Percentiles rank a stretch among this genome's conserved stretches.
Conservation (phyloP, 2,888 invertebrate species). For the Spialia ferax region DNA sequence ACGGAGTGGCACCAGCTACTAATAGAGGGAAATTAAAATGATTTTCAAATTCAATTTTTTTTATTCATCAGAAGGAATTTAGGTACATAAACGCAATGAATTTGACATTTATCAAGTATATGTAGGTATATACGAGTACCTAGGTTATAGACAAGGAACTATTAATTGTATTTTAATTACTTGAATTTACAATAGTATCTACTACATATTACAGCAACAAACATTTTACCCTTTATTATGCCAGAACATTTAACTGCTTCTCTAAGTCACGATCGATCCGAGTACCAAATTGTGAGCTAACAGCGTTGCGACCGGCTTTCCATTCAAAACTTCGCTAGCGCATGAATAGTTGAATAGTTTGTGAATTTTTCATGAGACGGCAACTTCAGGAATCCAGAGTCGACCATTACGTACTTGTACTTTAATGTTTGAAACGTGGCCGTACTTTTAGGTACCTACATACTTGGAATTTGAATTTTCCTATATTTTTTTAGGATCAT, state of each 20-base stretch:
- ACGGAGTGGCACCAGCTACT: too few relatives aligned
- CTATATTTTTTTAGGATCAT: not conserved
- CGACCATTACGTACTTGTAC: not conserved
- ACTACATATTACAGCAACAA: too few relatives aligned
- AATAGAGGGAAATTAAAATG: too few relatives aligned
- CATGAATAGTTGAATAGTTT: conserved; percentile 30
- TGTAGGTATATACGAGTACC: too few relatives aligned
- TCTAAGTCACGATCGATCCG: not conserved
- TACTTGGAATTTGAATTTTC: not conserved
- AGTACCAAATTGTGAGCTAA: conserved; percentile 1
- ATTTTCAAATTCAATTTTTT: too few relatives aligned
- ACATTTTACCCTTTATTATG: not conserved
- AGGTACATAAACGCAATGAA: too few relatives aligned
- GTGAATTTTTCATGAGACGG: conserved; percentile 17
- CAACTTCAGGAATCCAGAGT: conserved; percentile 1
- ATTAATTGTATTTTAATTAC: too few relatives aligned
- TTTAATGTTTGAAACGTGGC: not conserved
- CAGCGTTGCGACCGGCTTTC: conserved; percentile 10
- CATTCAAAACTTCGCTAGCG: conserved; percentile 21
- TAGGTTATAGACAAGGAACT: too few relatives aligned
- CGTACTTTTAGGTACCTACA: not conserved
- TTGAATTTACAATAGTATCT: too few relatives aligned
- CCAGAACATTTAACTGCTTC: not conserved
- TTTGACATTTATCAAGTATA: too few relatives aligned
- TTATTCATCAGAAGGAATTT: too few relatives aligned